Evolutionary conservation across 2,888 invertebrate species (phyloP), one percentile per base, ranked within the genome.

Genomic region (Pseudanteris insignis): DNA sequence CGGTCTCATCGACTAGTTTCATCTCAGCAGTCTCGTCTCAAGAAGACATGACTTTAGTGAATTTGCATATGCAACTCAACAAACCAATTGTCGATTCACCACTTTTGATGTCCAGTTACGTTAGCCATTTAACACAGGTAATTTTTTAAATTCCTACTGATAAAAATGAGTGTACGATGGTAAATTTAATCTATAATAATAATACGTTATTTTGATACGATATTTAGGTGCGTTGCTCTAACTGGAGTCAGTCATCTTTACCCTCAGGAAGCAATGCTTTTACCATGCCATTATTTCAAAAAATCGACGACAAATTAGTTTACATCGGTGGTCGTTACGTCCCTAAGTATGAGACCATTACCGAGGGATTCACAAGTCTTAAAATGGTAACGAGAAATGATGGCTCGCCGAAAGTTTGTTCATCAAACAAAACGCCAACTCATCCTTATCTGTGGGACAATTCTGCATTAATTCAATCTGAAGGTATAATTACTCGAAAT

Each of bases 21-120:
- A 92, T 90, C 68, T 95, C 94, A 0, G 95, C 94, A 2, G 89
- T 93, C 65, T 95, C 93, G 0, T 95, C 94, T 7, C 94, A 94
- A 78, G 94, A 95, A 81, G 94, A 94, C 75, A 88, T 93, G 80
- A 93, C 93, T 0, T 81, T 94, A 46, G 93, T 97, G 0, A 95
- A 96, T 81, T 84, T 97, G 9, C 95, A 96, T 73, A 92, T 94
- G 87, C 96, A 97, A 82, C 89, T 94, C 14, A 93, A 93, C 77
- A 86, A 88, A 68, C 92, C 96, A 0, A 96, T 97, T 63, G 89
- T 93, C 3, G 94, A 96, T 72, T 96, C 96, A 0, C 95, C 96
- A 0, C 82, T 97, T 43, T 82, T 97, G 0, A 94, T 97, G 94
- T 91, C 94, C 2, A 95, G 95, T 73, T 97, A 97, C 77, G 88